These are phyloP conservation scores for Epicampocera succincta DNA, from an alignment of 2,888 invertebrate genomes.

Conservation along the genomic window DNA sequence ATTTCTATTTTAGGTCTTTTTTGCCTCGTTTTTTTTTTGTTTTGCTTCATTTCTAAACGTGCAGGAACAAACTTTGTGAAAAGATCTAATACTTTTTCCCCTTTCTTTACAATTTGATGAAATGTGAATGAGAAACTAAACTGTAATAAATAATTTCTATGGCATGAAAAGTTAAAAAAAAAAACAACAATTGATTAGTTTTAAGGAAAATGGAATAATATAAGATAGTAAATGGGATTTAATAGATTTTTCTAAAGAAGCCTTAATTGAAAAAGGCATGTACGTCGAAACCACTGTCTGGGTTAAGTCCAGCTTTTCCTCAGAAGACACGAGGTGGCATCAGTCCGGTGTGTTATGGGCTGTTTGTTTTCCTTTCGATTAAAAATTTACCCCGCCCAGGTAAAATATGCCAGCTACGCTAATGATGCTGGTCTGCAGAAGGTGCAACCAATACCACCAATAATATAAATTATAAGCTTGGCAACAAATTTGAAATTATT, in stretches of 20 bases:
- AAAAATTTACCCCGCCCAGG: no score
- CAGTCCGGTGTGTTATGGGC: no score
- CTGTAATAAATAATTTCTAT: constrained; percentile 51
- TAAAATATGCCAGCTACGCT: no score
- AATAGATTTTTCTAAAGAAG: constrained; percentile 4
- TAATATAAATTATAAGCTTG: no score
- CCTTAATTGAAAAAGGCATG: constrained; percentile 21
- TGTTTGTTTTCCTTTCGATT: no score
- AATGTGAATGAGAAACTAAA: constrained; percentile 51
- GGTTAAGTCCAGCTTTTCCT: no score
- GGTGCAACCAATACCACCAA: no score
- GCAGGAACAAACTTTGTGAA: constrained; percentile 14
- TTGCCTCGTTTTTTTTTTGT: constrained; percentile 9
- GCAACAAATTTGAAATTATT: no score
- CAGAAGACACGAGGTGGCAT: no score
- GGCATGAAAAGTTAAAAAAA: constrained; percentile 28
- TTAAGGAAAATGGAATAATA: neutral
- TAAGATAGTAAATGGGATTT: neutral
- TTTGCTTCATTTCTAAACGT: constrained; percentile 24
- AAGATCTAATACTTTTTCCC: constrained; percentile 9
- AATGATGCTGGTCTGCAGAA: no score
- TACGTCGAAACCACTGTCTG: no score
- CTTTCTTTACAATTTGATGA: constrained; percentile 40
- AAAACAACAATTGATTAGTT: constrained; percentile 25
- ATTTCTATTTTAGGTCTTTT: constrained; percentile 31